phyloP scores from a whole-genome alignment of 2,888 invertebrate species.

The Oxytorus armatus region DNA sequence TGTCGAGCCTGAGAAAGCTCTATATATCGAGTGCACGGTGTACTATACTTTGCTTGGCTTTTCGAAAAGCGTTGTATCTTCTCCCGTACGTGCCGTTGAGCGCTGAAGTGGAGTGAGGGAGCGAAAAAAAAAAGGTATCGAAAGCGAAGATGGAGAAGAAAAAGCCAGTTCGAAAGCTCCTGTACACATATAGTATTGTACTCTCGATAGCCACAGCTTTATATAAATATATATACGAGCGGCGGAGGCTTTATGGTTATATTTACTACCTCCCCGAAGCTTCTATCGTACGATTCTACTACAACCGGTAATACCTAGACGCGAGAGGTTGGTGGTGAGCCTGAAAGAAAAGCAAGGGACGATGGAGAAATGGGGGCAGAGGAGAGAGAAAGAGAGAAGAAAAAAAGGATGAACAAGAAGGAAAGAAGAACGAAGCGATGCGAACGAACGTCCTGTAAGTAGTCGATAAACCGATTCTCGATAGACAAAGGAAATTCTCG shows the following conservation, averaged over 20 bases:
- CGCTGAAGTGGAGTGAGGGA: too few relatives aligned
- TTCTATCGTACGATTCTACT: conserved; percentile 44
- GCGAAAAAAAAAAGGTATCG: conserved; percentile 22
- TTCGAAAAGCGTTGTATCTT: conserved; percentile 73
- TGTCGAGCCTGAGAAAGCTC: conserved; percentile 1
- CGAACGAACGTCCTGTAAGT: conserved; percentile 74
- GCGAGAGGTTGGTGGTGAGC: conserved; percentile 41
- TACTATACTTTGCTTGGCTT: conserved; percentile 60
- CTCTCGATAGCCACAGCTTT: conserved; percentile 16
- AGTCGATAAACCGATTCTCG: conserved; percentile 81
- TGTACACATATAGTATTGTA: conserved; percentile 33
- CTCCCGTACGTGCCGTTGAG: conserved; percentile 75
- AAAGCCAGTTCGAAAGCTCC: conserved; percentile 30
- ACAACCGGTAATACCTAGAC: conserved; percentile 36
- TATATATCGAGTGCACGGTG: conserved; percentile 21
- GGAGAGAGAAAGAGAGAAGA: background rate
- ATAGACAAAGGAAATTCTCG: conserved; percentile 74
- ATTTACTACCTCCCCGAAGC: conserved; percentile 75
- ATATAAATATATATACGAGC: conserved; percentile 7
- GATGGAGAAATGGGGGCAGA: conserved; percentile 7
- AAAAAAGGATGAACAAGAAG: background rate
- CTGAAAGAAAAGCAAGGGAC: conserved; percentile 45
- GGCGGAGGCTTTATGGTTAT: conserved; percentile 78
- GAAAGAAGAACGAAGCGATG: conserved; percentile 42
- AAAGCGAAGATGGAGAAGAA: conserved; percentile 40